Percentiles rank a stretch among this genome's conserved stretches.
Conservation (phyloP, 2,113 vertebrate genomes). For the Tympanuchus pallidicinctus region DNA sequence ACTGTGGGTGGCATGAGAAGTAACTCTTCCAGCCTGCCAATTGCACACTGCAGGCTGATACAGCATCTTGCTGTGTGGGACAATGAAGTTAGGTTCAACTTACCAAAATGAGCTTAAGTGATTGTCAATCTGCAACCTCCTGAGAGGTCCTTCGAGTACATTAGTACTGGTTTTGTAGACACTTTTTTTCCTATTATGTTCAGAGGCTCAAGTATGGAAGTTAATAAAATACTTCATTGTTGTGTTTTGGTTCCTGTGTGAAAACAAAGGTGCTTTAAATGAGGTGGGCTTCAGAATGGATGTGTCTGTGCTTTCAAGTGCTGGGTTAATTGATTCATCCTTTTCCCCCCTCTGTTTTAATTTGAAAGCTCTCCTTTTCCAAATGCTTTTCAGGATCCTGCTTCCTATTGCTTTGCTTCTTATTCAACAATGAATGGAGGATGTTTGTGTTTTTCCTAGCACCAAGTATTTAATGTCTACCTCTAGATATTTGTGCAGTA, state of each 20-base stretch:
- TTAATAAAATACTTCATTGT: not conserved
- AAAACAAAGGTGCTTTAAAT: not conserved
- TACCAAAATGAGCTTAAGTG: not conserved
- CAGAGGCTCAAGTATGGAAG: not conserved
- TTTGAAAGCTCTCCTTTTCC: not conserved
- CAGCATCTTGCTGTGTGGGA: fast-evolving
- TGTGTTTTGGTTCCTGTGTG: not conserved
- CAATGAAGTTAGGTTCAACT: not conserved
- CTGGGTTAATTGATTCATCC: not conserved
- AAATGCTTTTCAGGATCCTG: not conserved
- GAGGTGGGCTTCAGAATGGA: not conserved
- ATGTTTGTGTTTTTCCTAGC: not conserved
- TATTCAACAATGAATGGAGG: not conserved
- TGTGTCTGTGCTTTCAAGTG: not conserved
- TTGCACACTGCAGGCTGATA: not conserved
- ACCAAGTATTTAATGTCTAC: not conserved
- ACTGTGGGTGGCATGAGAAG: not conserved
- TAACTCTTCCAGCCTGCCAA: not conserved
- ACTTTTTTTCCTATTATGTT: not conserved
- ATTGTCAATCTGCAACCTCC: not conserved
- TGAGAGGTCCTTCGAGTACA: not conserved
- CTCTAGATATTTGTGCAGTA: not conserved
- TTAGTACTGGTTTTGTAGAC: not conserved
- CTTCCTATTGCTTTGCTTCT: not conserved
- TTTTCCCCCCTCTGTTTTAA: not conserved